These are phyloP conservation scores for Monomorium pharaonis DNA, from an alignment of 1,140 invertebrate species.

Conservation along the genomic window DNA sequence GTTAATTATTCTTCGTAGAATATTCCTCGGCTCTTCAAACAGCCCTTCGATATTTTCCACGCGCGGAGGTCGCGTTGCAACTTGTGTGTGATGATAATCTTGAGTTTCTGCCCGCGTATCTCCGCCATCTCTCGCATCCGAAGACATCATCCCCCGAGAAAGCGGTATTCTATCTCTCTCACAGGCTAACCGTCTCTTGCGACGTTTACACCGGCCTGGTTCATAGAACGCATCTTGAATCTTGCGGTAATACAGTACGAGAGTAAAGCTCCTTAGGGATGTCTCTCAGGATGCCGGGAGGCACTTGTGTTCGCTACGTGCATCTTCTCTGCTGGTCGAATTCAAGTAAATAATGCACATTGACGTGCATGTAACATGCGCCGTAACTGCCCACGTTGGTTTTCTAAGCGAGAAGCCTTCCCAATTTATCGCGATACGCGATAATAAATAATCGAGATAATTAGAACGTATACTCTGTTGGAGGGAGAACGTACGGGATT, in stretches of 20 bases:
- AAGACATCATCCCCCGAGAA: slow-evolving; percentile 46
- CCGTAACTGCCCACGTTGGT: neutral
- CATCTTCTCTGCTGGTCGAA: slow-evolving; percentile 22
- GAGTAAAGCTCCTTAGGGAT: slow-evolving; percentile 61
- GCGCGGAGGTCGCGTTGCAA: neutral
- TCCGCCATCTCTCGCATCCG: neutral
- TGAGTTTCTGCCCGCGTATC: slow-evolving; percentile 30
- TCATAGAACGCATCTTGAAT: slow-evolving; percentile 57
- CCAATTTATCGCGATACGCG: neutral
- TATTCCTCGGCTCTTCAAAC: neutral
- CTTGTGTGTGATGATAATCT: slow-evolving; percentile 30
- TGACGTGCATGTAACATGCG: neutral
- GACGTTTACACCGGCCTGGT: slow-evolving; percentile 38
- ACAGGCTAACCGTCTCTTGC: slow-evolving; percentile 47
- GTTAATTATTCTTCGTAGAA: neutral
- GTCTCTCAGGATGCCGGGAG: slow-evolving; percentile 35
- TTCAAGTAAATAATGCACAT: slow-evolving; percentile 59
- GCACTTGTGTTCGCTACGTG: slow-evolving; percentile 46
- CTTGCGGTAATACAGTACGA: slow-evolving; percentile 37
- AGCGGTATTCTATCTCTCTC: slow-evolving; percentile 37
- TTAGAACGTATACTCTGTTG: neutral
- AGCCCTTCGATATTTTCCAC: slow-evolving; percentile 16
- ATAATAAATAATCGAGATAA: neutral
- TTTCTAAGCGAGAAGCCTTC: neutral
- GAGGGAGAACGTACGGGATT: neutral